A percentile compares a stretch with the other conserved stretches of the same genome.
phyloP scores from a whole-genome alignment of 1,140 invertebrate genomes.

The Protaetia brevitarsis region DNA sequence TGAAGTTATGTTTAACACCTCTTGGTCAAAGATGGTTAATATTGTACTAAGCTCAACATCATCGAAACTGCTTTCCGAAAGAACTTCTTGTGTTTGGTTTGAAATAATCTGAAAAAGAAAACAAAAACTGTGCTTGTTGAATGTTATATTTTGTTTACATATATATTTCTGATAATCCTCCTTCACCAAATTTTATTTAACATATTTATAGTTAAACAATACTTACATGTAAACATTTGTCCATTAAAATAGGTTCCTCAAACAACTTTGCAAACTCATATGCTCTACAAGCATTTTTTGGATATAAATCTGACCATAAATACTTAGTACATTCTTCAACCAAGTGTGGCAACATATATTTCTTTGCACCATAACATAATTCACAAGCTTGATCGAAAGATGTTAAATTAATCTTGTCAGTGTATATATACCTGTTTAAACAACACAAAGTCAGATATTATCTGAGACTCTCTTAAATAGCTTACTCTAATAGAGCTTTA shows the following conservation, averaged over 20 bases:
- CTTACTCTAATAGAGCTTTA: constrained; percentile 66
- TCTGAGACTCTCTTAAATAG: background rate
- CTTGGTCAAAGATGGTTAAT: constrained; percentile 69
- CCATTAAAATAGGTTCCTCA: constrained; percentile 74
- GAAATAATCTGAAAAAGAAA: constrained; percentile 61
- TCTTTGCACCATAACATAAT: constrained; percentile 82
- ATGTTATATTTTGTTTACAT: no score
- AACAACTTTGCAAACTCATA: constrained; percentile 83
- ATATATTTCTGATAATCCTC: no score
- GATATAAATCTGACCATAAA: constrained; percentile 73
- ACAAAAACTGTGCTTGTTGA: background rate
- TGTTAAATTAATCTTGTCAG: constrained; percentile 70
- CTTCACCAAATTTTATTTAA: no score
- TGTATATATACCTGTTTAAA: constrained; percentile 72
- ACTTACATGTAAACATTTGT: constrained; percentile 70
- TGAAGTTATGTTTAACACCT: constrained; percentile 66
- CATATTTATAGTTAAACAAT: background rate
- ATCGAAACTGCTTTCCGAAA: constrained; percentile 70
- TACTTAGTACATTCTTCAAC: constrained; percentile 77
- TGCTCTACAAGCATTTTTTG: constrained; percentile 75
- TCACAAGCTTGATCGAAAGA: constrained; percentile 82
- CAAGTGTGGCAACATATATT: constrained; percentile 80
- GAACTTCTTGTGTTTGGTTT: constrained; percentile 69
- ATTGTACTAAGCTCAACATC: constrained; percentile 72
- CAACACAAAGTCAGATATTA: constrained; percentile 26